phyloP scores from a whole-genome alignment of 2,113 vertebrate species.

The Sylvilagus bachmani region DNA sequence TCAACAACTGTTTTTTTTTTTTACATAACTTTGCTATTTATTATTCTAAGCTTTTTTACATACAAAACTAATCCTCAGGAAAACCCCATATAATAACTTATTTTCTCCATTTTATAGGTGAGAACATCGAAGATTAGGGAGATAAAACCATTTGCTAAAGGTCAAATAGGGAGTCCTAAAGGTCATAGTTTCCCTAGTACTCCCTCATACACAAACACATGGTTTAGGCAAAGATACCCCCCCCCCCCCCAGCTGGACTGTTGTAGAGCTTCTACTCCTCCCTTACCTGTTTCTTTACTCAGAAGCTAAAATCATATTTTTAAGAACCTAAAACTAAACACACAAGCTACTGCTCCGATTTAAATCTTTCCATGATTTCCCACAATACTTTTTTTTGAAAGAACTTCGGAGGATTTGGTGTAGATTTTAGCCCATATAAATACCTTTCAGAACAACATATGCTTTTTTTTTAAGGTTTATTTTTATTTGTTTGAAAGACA shows the following conservation, averaged over 20 bases:
- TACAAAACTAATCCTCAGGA: conserved; percentile 12
- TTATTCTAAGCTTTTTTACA: background rate
- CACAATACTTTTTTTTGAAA: background rate
- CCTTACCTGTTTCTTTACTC: background rate
- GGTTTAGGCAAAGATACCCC: background rate
- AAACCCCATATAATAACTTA: background rate
- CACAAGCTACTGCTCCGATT: background rate
- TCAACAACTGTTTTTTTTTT: background rate
- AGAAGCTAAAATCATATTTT: background rate
- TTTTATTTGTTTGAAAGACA: too few species aligned
- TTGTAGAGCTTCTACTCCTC: background rate
- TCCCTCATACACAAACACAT: background rate
- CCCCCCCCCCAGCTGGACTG: background rate
- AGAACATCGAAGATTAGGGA: background rate
- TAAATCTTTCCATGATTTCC: background rate
- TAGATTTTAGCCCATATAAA: too few species aligned
- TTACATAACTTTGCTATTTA: background rate
- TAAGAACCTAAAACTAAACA: background rate
- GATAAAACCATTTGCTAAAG: background rate
- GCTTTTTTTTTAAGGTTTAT: too few species aligned
- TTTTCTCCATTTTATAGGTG: background rate
- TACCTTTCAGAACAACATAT: too few species aligned
- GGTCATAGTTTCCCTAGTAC: background rate
- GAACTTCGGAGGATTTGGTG: too few species aligned
- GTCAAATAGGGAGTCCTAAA: background rate